phyloP scores from a whole-genome alignment of 2,888 invertebrate genomes.

The Cerceris rybyensis region DNA sequence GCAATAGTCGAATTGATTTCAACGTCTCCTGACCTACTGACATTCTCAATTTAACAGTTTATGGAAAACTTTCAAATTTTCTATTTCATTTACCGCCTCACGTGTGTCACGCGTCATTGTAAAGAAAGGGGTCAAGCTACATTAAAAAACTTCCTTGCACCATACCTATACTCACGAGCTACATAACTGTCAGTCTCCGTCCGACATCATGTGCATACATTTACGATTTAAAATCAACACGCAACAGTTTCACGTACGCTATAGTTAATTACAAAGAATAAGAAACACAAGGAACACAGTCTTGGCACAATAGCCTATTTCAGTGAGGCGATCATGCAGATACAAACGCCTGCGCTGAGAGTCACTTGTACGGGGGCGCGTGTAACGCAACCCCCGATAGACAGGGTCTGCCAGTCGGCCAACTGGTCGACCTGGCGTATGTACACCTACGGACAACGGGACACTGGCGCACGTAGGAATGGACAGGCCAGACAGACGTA shows the following conservation, averaged over 20 bases:
- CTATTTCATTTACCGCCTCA: too few relatives aligned
- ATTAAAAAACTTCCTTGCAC: too few relatives aligned
- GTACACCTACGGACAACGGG: slow-evolving; percentile 56
- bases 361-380: slow-evolving; percentile 52
- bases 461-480: slow-evolving; percentile 64
- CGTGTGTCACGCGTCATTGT: too few relatives aligned
- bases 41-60: too few relatives aligned
- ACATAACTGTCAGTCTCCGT: neutral
- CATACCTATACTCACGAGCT: too few relatives aligned
- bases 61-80: too few relatives aligned
- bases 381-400: slow-evolving; percentile 49
- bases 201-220: neutral
- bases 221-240: neutral
- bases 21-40: too few relatives aligned
- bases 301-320: slow-evolving; percentile 72
- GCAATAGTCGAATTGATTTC: too few relatives aligned
- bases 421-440: slow-evolving; percentile 47
- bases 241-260: too few relatives aligned
- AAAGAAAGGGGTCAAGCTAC: too few relatives aligned
- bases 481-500: slow-evolving; percentile 78
- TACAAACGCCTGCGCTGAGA: slow-evolving; percentile 48
- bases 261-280: neutral
- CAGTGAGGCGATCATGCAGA: slow-evolving; percentile 68
- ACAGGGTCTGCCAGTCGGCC: slow-evolving; percentile 15
- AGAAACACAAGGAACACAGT: slow-evolving; percentile 47